Evolutionary conservation across 2,888 invertebrate genomes (phyloP), one percentile per base, ranked within the genome.

Genomic region (Miltochrista miniata): DNA sequence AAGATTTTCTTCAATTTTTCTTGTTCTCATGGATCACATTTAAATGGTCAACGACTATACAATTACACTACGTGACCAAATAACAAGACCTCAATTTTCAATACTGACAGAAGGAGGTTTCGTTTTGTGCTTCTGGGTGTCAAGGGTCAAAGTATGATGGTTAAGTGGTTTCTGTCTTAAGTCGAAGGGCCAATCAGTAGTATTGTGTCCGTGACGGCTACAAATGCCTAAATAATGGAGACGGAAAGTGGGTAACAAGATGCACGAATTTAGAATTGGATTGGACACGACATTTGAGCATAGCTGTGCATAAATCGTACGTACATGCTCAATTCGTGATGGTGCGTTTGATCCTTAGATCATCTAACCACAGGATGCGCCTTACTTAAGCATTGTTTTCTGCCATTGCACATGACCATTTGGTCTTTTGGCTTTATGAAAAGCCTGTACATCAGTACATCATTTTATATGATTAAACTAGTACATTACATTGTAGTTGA

Each of bases 161-260:
- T 64, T 39, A 54, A 54, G 56, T 51, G 13, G 66, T 52, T 54
- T 66, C 61, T 62, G 58, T 68, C 64, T 70, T 68, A 64, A 65
- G 52, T 54, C 70, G 65, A 66, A 71, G 75, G 79, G 75, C 81
- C 81, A 85, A 87, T 87, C 84, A 84, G 76, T 63, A 43, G 76
- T 59, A 81, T 86, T 86, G 86, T 87, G 69, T 55, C 61, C 47
- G 56, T 73, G 81, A 85, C 82, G 67, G 66, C 63, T 70, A 87
- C 83, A 76, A 85, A 86, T 87, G 80, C 73, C 71, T 76, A 82
- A 76, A 84, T 82, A 78, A 81, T 76, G 72, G 68, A 68, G 57
- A 73, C 63, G 64, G 18, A 75, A 76, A 77, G 67, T 56, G 59
- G 49, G 56, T 65, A 61, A 51, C 56, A 37, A 36, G 45, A 64